Evolutionary conservation across 2,113 vertebrate genomes (phyloP).

Genomic region (Fukomys damarensis): DNA sequence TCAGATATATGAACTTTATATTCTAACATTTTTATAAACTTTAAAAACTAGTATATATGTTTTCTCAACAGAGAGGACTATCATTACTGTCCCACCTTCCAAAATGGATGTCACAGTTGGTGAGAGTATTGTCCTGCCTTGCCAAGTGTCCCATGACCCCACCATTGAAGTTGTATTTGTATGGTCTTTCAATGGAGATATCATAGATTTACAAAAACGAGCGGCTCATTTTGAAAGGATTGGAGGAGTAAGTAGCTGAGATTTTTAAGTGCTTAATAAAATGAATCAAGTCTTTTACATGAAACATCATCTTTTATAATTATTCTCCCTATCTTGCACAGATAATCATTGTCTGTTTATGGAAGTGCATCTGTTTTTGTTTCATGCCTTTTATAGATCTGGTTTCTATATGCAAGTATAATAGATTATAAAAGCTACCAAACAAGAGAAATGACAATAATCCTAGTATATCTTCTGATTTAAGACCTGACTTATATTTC

Average conservation of each 20-base stretch:
- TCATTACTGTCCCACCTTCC: slow-evolving; percentile 88
- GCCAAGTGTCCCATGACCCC: slow-evolving; percentile 92
- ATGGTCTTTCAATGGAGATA: slow-evolving; percentile 92
- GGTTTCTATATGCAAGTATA: slow-evolving; percentile 78
- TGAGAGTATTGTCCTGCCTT: slow-evolving; percentile 93
- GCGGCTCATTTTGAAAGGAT: slow-evolving; percentile 92
- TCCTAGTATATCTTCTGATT: slow-evolving; percentile 79
- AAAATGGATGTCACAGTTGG: slow-evolving; percentile 92
- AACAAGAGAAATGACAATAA: slow-evolving; percentile 74
- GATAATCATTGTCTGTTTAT: slow-evolving; percentile 69
- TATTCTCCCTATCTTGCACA: not conserved
- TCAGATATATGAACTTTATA: not conserved
- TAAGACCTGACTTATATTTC: slow-evolving; percentile 73
- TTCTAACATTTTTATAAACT: not conserved
- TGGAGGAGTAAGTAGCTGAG: slow-evolving; percentile 89
- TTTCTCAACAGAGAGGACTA: slow-evolving; percentile 89
- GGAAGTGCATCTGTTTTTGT: slow-evolving; percentile 72
- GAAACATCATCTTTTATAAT: slow-evolving; percentile 1
- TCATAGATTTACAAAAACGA: slow-evolving; percentile 89
- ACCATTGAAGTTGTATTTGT: slow-evolving; percentile 88
- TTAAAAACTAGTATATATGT: not conserved
- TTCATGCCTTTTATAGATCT: slow-evolving; percentile 78
- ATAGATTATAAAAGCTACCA: slow-evolving; percentile 78
- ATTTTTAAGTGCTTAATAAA: not conserved
- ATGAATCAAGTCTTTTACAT: not conserved